Evolutionary conservation across 1,140 invertebrate genomes (phyloP).

Genomic region (Leptonema lineaticorne): DNA sequence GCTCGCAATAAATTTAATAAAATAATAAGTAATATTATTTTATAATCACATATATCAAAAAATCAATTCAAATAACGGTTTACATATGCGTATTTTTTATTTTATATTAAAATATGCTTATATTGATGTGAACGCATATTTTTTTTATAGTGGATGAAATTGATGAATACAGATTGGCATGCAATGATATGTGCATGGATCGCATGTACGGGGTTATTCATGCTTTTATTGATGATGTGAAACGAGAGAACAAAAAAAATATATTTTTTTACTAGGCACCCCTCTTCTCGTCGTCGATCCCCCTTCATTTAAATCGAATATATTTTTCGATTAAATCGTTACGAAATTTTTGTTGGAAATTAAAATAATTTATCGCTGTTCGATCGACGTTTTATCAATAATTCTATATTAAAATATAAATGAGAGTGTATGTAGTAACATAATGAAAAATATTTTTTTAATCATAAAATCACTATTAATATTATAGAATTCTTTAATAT

Average conservation of each 20-base stretch:
- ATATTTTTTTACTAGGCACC: background rate
- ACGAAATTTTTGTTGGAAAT: too few relatives aligned
- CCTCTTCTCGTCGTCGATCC: background rate
- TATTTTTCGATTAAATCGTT: too few relatives aligned
- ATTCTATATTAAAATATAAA: too few relatives aligned
- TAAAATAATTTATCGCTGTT: too few relatives aligned
- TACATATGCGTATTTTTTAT: background rate
- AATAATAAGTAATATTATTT: background rate
- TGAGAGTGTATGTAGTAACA: too few relatives aligned
- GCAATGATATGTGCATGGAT: background rate
- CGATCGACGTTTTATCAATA: too few relatives aligned
- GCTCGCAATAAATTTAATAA: background rate
- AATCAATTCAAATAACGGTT: background rate
- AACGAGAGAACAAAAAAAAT: conserved; percentile 24
- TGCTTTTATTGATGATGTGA: conserved; percentile 31
- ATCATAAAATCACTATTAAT: too few relatives aligned
- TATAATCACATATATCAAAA: background rate
- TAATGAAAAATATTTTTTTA: too few relatives aligned
- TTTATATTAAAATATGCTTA: background rate
- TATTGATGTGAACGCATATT: background rate
- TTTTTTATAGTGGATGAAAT: background rate
- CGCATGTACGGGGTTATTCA: conserved; percentile 18
- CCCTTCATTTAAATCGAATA: background rate
- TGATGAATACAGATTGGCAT: background rate
- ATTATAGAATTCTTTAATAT: too few relatives aligned